phyloP scores from a whole-genome alignment of 1,140 invertebrate genomes.

The Halesus radiatus region DNA sequence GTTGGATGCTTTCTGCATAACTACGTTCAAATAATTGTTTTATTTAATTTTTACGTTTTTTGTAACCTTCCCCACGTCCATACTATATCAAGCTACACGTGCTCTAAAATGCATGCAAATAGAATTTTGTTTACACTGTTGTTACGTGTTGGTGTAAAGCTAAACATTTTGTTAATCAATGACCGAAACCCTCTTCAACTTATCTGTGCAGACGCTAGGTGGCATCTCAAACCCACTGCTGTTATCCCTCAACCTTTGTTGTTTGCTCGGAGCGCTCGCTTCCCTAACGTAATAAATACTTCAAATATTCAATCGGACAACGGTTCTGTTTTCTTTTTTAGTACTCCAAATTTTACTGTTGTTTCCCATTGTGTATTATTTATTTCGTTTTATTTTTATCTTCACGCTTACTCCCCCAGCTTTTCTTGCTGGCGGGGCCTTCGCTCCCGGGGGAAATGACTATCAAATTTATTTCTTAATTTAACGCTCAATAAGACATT shows the following conservation, averaged over 20 bases:
- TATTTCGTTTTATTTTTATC: constrained; percentile 29
- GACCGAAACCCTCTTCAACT: no score
- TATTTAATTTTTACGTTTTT: no score
- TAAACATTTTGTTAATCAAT: no score
- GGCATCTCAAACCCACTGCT: background rate
- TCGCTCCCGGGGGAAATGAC: constrained; percentile 10
- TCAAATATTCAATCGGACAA: constrained; percentile 23
- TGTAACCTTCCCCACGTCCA: no score
- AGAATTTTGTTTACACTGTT: no score
- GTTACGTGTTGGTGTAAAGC: no score
- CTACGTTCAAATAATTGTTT: no score
- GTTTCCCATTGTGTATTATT: constrained; percentile 1
- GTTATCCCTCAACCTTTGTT: background rate
- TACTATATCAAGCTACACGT: no score
- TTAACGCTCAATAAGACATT: constrained; percentile 32
- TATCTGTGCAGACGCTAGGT: background rate
- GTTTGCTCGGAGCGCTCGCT: background rate
- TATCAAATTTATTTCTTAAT: constrained; percentile 38
- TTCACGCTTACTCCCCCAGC: constrained; percentile 4
- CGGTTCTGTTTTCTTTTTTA: background rate
- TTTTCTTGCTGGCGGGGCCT: background rate
- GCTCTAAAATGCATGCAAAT: no score
- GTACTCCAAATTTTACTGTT: background rate
- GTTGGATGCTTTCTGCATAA: no score
- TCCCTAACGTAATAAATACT: background rate